These are phyloP conservation scores for Acrobasis repandana DNA, from an alignment of 2,888 invertebrate species.

Conservation along the genomic window DNA sequence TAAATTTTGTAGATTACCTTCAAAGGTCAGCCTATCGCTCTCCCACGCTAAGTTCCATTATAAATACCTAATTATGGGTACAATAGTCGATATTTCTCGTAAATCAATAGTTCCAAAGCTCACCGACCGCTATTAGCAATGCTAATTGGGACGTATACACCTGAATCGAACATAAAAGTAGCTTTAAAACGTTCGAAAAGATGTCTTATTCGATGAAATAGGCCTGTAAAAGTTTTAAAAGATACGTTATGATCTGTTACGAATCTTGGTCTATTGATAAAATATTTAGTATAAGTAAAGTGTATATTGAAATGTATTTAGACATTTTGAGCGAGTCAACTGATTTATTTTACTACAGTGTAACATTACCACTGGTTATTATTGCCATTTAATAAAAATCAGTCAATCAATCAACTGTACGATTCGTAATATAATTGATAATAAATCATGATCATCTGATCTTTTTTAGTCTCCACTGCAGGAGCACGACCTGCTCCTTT, in stretches of 20 bases:
- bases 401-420: no score
- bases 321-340: no score
- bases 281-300: not conserved
- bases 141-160: constrained; percentile 7
- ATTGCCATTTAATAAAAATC: no score
- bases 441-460: no score
- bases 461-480: no score
- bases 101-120: constrained; percentile 19
- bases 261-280: not conserved
- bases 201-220: constrained; percentile 2
- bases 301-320: not conserved
- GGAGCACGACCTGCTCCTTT: no score
- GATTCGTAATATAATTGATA: no score
- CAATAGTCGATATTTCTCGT: constrained; percentile 17
- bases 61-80: constrained; percentile 15
- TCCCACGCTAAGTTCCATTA: constrained; percentile 16
- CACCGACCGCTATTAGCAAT: constrained; percentile 18
- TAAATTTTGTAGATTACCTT: not conserved
- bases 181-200: not conserved
- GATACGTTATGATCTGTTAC: not conserved
- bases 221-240: not conserved
- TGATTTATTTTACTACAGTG: no score
- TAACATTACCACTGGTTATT: no score
- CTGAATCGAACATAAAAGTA: constrained; percentile 22
- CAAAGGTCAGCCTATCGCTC: constrained; percentile 5